phyloP scores from a whole-genome alignment of 2,888 invertebrate species.

The Bugulina stolonifera region DNA sequence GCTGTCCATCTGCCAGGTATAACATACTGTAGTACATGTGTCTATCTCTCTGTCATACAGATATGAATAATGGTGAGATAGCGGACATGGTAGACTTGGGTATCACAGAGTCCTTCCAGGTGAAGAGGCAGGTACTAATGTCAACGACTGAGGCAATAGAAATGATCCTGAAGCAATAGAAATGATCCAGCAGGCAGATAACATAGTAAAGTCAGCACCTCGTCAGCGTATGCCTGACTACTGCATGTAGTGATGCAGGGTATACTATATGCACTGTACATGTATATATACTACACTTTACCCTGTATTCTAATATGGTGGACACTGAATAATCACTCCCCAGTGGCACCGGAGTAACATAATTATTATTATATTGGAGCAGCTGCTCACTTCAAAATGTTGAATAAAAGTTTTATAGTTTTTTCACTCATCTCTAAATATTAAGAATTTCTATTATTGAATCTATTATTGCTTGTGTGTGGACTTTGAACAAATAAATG shows the following conservation, averaged over 20 bases:
- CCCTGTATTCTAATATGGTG: background rate
- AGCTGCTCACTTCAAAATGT: no score
- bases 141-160: constrained; percentile 96
- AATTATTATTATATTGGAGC: no score
- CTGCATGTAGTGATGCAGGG: constrained; percentile 54
- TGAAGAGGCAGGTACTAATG: constrained; percentile 88
- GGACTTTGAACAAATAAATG: no score
- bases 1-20: no score
- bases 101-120: constrained; percentile 92
- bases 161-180: no score
- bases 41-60: constrained; percentile 54
- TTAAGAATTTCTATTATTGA: no score
- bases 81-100: constrained; percentile 86
- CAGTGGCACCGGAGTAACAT: no score
- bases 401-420: no score
- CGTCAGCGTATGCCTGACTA: constrained; percentile 69
- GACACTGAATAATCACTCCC: no score
- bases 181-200: constrained; percentile 96
- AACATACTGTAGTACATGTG: no score
- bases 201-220: constrained; percentile 75
- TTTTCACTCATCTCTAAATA: no score
- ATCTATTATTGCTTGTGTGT: no score
- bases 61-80: constrained; percentile 80
- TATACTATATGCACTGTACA: background rate
- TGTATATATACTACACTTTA: background rate